Conservation (phyloP, 2,113 vertebrate genomes). For the Bambusicola thoracicus region DNA sequence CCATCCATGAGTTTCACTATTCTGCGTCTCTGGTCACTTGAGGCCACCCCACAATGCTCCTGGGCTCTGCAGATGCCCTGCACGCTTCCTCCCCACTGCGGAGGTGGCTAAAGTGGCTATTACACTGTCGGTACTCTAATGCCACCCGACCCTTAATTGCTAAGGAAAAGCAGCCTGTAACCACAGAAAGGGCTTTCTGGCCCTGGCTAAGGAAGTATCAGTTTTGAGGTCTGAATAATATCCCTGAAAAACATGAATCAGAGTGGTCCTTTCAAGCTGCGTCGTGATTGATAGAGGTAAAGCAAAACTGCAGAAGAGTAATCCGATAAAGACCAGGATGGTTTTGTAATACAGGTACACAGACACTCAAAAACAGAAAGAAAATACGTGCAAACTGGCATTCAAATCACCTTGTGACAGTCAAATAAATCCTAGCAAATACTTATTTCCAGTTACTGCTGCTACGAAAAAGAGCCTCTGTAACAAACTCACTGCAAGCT, state of each 20-base stretch:
- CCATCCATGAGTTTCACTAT: not conserved
- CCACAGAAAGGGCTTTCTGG: slow-evolving; percentile 47
- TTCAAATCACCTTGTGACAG: not conserved
- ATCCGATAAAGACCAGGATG: not conserved
- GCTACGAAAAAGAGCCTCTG: not conserved
- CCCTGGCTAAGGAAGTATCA: slow-evolving; percentile 23
- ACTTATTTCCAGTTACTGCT: not conserved
- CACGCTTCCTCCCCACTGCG: not conserved
- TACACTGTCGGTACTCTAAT: slow-evolving; percentile 20
- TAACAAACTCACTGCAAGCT: not conserved
- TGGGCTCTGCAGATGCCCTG: slow-evolving; percentile 10
- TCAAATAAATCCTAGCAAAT: not conserved
- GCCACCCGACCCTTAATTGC: slow-evolving; percentile 45
- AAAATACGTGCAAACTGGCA: not conserved
- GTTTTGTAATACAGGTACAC: not conserved
- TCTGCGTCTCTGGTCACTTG: not conserved
- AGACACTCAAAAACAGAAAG: not conserved
- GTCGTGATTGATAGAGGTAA: not conserved
- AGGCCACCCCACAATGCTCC: not conserved
- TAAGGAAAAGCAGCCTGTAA: slow-evolving; percentile 3
- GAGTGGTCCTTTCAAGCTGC: not conserved
- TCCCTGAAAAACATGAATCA: slow-evolving; percentile 16
- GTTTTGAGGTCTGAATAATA: slow-evolving; percentile 22
- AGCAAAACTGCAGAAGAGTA: not conserved
- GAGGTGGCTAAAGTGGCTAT: slow-evolving; percentile 20